Evolutionary conservation across 2,113 vertebrate species (phyloP).

Genomic region (Phalacrocorax aristotelis): DNA sequence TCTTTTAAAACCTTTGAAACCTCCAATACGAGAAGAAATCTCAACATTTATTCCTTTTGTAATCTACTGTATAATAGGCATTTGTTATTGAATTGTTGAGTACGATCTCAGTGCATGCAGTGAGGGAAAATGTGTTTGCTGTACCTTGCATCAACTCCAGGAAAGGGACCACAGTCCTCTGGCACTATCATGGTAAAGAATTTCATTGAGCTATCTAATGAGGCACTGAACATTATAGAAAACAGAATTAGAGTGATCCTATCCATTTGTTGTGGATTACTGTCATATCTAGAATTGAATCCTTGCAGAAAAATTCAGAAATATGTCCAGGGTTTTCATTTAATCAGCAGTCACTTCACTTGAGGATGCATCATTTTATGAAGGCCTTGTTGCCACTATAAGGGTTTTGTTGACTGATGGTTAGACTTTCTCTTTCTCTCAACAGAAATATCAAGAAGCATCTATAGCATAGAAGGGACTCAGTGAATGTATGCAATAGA

Average conservation of each 20-base stretch:
- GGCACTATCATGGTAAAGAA: not conserved
- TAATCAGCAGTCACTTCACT: not conserved
- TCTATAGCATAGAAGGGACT: not conserved
- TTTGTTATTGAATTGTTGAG: not conserved
- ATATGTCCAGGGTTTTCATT: not conserved
- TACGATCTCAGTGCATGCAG: not conserved
- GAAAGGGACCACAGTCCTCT: not conserved
- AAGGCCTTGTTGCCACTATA: not conserved
- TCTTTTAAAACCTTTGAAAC: not conserved
- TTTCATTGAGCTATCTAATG: not conserved
- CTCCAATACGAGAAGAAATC: not conserved
- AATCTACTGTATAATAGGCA: not conserved
- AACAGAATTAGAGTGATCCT: not conserved
- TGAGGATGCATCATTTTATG: not conserved
- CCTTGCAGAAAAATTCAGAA: not conserved
- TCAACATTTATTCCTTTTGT: not conserved
- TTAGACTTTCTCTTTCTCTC: not conserved
- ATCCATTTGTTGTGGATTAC: not conserved
- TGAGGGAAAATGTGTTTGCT: not conserved
- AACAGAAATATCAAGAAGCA: not conserved
- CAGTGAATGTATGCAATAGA: not conserved
- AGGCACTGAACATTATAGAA: not conserved
- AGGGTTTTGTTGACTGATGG: not conserved
- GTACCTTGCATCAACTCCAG: not conserved
- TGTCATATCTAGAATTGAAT: not conserved